Evolutionary conservation across 1,140 invertebrate genomes (phyloP).

Genomic region (Fopius arisanus): DNA sequence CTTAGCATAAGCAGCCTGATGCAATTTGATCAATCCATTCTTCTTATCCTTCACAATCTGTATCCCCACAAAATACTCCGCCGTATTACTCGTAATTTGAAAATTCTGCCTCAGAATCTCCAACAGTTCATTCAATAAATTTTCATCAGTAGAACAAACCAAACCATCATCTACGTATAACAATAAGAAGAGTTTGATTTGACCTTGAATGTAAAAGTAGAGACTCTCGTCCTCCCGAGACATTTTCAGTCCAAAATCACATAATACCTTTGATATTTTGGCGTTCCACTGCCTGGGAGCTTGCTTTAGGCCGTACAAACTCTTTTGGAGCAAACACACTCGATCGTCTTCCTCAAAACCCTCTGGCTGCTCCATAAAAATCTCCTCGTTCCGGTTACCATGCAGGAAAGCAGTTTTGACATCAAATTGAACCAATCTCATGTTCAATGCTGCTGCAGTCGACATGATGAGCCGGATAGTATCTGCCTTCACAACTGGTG

Average conservation of each 20-base stretch:
- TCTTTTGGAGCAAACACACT: conserved; percentile 42
- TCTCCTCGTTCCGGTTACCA: conserved; percentile 48
- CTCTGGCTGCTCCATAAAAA: conserved; percentile 53
- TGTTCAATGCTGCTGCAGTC: conserved; percentile 11
- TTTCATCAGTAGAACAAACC: conserved; percentile 6
- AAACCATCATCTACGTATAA: conserved; percentile 35
- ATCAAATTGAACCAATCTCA: conserved; percentile 45
- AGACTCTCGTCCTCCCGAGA: conserved; percentile 20
- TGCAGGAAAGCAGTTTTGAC: conserved; percentile 55
- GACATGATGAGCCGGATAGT: conserved; percentile 7
- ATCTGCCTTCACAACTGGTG: conserved; percentile 28
- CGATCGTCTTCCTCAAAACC: conserved; percentile 37
- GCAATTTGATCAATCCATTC: conserved; percentile 34
- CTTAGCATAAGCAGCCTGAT: conserved; percentile 42
- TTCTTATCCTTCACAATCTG: conserved; percentile 28
- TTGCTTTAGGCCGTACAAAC: conserved; percentile 49
- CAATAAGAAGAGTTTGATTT: conserved; percentile 22
- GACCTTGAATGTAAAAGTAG: neutral
- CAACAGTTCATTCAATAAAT: conserved; percentile 29
- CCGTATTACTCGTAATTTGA: conserved; percentile 28
- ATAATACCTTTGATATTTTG: conserved; percentile 40
- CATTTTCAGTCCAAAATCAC: conserved; percentile 25
- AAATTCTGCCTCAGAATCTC: conserved; percentile 31
- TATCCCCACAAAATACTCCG: conserved; percentile 35
- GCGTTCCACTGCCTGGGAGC: conserved; percentile 51